Percentiles rank a stretch among this genome's conserved stretches.
Conservation (phyloP, 2,113 vertebrate genomes). For the Oxyura jamaicensis region DNA sequence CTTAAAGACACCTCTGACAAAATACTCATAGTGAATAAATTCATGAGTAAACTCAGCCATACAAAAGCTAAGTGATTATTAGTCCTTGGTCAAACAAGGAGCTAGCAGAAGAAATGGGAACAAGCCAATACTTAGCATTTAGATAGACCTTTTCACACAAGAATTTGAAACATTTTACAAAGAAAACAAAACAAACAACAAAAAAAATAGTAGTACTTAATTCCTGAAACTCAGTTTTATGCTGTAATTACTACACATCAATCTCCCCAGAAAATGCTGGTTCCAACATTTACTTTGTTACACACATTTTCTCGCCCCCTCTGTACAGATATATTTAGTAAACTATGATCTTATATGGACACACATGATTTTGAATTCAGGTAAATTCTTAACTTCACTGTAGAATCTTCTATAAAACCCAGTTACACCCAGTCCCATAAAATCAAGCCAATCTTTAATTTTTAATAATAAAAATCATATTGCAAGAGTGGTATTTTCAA, state of each 20-base stretch:
- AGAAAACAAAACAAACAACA: constrained; percentile 2
- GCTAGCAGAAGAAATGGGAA: constrained; percentile 31
- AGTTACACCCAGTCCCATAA: neutral
- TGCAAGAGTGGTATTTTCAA: constrained; percentile 31
- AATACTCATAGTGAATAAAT: neutral
- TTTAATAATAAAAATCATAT: constrained; percentile 56
- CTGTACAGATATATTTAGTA: neutral
- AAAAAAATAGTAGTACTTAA: neutral
- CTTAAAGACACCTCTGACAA: constrained; percentile 33
- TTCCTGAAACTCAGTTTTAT: neutral
- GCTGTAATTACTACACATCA: neutral
- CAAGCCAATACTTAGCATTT: constrained; percentile 14
- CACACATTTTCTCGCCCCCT: neutral
- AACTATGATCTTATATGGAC: neutral
- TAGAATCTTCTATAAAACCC: constrained; percentile 42
- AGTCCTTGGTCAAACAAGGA: constrained; percentile 55
- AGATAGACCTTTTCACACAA: constrained; percentile 38
- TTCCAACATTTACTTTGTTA: neutral
- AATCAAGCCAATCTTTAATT: constrained; percentile 59
- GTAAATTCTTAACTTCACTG: constrained; percentile 41
- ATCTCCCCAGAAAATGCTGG: neutral
- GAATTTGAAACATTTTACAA: constrained; percentile 61
- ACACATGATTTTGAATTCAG: constrained; percentile 17
- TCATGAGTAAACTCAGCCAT: constrained; percentile 18
- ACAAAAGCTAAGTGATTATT: constrained; percentile 61